These are phyloP conservation scores for Potorous gilbertii DNA, from an alignment of 2,797 vertebrate species.

Conservation along the genomic window DNA sequence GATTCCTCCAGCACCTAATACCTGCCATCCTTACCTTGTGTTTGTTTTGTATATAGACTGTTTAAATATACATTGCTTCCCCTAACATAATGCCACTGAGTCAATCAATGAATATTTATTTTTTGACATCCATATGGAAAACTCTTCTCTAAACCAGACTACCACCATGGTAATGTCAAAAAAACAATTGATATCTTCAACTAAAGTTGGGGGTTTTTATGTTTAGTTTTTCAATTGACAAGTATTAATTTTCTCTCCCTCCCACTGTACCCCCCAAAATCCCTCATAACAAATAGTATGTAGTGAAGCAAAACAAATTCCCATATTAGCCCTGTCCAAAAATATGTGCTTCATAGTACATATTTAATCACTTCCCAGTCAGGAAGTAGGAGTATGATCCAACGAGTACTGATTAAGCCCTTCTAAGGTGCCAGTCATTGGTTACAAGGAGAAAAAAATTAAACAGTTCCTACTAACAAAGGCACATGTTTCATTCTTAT, in stretches of 20 bases:
- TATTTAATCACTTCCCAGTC: neutral
- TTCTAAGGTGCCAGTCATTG: neutral
- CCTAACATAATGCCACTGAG: neutral
- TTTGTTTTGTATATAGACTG: neutral
- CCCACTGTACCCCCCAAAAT: neutral
- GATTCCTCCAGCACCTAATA: neutral
- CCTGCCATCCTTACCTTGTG: neutral
- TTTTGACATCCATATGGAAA: neutral
- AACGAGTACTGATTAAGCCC: neutral
- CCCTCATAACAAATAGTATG: neutral
- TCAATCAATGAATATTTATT: neutral
- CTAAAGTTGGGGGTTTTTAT: neutral
- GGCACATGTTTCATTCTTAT: neutral
- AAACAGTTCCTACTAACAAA: neutral
- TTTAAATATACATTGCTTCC: neutral
- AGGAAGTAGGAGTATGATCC: neutral
- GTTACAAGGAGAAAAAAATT: neutral
- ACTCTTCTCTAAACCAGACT: neutral
- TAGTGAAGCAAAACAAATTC: neutral
- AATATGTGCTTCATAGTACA: neutral
- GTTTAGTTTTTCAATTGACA: neutral
- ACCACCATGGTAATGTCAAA: neutral
- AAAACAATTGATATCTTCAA: neutral
- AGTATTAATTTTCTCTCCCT: neutral
- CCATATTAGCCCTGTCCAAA: neutral